phyloP scores from a whole-genome alignment of 2,888 invertebrate species.

The Dyspetes luteomarginatus region DNA sequence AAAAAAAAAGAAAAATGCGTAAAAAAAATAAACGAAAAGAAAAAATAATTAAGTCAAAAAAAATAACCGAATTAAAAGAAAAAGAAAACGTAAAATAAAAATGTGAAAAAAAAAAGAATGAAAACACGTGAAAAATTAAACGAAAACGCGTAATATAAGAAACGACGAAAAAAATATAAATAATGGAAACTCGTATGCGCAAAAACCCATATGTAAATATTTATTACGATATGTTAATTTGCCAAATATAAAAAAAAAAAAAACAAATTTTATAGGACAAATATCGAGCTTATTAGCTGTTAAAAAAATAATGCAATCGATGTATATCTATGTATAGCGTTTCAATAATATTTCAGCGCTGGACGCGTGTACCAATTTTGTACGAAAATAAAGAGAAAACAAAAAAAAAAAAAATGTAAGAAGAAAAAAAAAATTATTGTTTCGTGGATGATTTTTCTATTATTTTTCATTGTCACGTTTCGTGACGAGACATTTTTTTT shows the following conservation, averaged over 20 bases:
- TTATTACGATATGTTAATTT: not conserved
- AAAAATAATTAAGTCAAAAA: too few species aligned
- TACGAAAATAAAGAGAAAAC: slow-evolving; percentile 37
- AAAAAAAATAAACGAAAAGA: too few species aligned
- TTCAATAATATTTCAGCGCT: slow-evolving; percentile 47
- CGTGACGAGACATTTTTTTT: not conserved
- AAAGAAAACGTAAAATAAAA: not conserved
- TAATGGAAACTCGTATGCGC: too few species aligned
- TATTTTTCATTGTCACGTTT: not conserved
- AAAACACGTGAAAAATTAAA: not conserved
- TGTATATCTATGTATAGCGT: not conserved
- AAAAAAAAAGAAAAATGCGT: not conserved
- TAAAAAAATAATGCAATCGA: not conserved
- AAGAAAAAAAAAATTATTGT: slow-evolving; percentile 6
- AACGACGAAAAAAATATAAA: too few species aligned
- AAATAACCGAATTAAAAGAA: too few species aligned
- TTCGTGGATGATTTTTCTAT: not conserved
- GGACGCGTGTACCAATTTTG: slow-evolving; percentile 58
- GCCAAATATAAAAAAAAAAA: not conserved
- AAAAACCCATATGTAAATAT: not conserved
- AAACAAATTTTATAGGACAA: slow-evolving; percentile 7
- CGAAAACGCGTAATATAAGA: not conserved
- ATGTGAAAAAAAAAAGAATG: not conserved
- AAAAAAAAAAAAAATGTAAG: slow-evolving; percentile 5
- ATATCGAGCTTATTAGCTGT: not conserved